Percentiles rank a stretch among this genome's conserved stretches.
These are phyloP conservation scores for Drosophila phalerata DNA, from an alignment of 2,888 invertebrate species.

Conservation along the genomic window DNA sequence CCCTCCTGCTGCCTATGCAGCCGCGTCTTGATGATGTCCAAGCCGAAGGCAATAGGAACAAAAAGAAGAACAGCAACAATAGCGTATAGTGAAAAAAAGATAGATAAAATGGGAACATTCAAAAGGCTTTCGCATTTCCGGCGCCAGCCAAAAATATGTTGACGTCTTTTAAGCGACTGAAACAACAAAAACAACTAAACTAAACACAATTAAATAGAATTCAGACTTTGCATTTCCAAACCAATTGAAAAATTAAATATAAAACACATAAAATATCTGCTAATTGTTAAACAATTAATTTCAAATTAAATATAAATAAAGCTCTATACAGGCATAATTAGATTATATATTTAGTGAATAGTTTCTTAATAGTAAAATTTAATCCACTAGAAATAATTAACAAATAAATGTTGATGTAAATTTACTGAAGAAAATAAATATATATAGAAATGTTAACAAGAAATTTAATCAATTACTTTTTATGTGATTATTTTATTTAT, in stretches of 20 bases:
- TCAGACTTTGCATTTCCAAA: slow-evolving; percentile 7
- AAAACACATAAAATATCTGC: neutral
- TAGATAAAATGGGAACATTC: slow-evolving; percentile 25
- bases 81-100: neutral
- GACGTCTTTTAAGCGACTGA: slow-evolving; percentile 56
- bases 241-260: neutral
- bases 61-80: neutral
- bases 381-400: neutral
- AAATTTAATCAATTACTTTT: too few species aligned
- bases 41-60: slow-evolving; percentile 31
- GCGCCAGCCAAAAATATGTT: slow-evolving; percentile 75
- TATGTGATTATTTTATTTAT: too few species aligned
- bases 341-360: neutral
- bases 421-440: too few species aligned
- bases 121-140: slow-evolving; percentile 75
- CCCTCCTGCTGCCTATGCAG: neutral
- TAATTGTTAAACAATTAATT: slow-evolving; percentile 1
- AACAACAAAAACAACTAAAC: slow-evolving; percentile 19
- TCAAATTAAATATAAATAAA: neutral
- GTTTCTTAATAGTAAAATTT: neutral
- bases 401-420: neutral
- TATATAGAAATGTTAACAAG: too few species aligned
- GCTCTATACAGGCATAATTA: neutral
- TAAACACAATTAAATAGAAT: slow-evolving; percentile 5
- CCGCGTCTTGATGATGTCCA: slow-evolving; percentile 29